A percentile compares a stretch with the other conserved stretches of the same genome.
Conservation (phyloP, 2,113 vertebrate species). For the Proteles cristata region DNA sequence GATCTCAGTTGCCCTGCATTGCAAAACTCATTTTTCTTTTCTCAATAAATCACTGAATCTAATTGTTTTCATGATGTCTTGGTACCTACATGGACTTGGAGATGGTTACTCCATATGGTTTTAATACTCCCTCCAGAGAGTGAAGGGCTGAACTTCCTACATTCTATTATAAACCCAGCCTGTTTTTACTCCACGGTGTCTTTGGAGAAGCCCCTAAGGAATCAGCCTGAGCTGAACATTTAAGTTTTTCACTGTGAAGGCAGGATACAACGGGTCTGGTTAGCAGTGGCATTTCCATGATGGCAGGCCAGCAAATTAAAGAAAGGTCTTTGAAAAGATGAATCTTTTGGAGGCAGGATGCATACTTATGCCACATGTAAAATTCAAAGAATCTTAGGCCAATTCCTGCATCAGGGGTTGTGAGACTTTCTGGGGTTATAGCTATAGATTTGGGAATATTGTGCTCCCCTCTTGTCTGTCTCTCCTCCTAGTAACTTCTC, state of each 20-base stretch:
- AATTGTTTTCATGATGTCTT: background rate
- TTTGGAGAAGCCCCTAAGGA: background rate
- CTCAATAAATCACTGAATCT: constrained; percentile 12
- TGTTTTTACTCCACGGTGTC: background rate
- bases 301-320: background rate
- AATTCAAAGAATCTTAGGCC: background rate
- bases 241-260: background rate
- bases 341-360: background rate
- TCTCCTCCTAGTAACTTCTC: background rate
- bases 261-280: background rate
- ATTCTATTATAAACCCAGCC: background rate
- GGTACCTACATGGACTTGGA: background rate
- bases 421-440: background rate
- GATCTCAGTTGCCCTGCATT: background rate
- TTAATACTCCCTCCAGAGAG: background rate
- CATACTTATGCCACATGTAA: background rate
- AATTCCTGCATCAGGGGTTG: background rate
- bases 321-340: background rate
- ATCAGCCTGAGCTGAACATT: background rate
- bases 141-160: background rate
- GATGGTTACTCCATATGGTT: background rate
- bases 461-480: background rate
- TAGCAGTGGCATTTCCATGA: background rate
- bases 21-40: constrained; percentile 56
- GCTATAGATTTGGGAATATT: rapidly evolving